Base-by-base conservation (phyloP, 2,888 invertebrate species). In the Tetropium fuscum region DNA sequence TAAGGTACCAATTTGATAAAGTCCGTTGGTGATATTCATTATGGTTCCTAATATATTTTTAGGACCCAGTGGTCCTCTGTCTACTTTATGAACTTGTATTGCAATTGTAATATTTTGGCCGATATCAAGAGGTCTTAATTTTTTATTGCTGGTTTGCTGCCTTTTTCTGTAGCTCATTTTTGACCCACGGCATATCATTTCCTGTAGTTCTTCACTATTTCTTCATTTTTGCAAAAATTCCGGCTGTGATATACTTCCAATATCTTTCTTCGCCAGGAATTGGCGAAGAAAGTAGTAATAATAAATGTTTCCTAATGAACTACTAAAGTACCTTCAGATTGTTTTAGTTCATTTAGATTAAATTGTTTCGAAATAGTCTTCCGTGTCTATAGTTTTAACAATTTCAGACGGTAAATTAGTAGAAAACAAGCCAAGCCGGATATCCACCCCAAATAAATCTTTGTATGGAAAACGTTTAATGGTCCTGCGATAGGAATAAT, bases 31-130 rank as follows among this genome's bases (percentile, higher is more conserved):
- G 6, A 58, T 30, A 11, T 58, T 27, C 22, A 53, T 40, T n/a
- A 61, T 53, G 47, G 53, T 27, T 53, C 61, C 61, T 45, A 61
- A 48, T 47, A 61, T 53, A 58, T 61, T 59, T 58, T 61, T 61
- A 11, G 58, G 58, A 48, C 57, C 48, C 34, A 60, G 18, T 20
- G 38, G 49, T 30, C 56, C 41, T 34, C 48, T 56, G 16, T 51
- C 51, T 16, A 60, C 13, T 57, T 59, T 22, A 22, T n/a, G n/a
- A n/a, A n/a, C n/a, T n/a, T n/a, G n/a, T n/a, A n/a, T n/a, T n/a
- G n/a, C n/a, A 11, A 60, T 36, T 7, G 41, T 51, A 25, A 60
- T 22, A 20, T 48, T 60, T 34, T 57, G 44, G n/a, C n/a, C n/a
- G n/a, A n/a, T n/a, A n/a, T n/a, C n/a, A 10, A 58, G 45, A 40